Evolutionary conservation across 2,797 vertebrate species (phyloP), one percentile per base, ranked within the genome.

Genomic region (Pipistrellus pygmaeus): DNA sequence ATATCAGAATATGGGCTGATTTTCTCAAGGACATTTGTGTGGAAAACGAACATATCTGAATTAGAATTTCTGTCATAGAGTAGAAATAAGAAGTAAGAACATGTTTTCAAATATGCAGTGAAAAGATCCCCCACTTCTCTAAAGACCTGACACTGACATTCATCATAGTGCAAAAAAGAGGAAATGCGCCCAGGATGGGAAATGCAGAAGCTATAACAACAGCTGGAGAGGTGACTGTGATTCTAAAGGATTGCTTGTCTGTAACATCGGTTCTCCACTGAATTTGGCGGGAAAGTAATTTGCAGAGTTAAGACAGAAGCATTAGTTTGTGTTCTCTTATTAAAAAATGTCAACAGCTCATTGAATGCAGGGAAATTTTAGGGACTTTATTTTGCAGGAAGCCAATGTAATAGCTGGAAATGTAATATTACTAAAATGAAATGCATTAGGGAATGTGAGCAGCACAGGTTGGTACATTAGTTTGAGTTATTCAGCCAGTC

Each of bases 201-300:
- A 88, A 84, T 77, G 71, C 44, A 44, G 15, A 62, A 77, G 48
- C 95, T 77, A 2, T 62, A 75, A 84, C 32, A 75, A 46, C 88
- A 88, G 92, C 95, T 92, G 91, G 93, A 88, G 94, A 92, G 88
- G 66, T 69, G 88, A 80, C 85, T 66, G 75, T 86, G 88, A 95
- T 94, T 92, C 93, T 95, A 72, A 92, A 2, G 14, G 81, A 93
- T 93, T 90, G 93, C 88, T 75, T 41, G 44, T 85, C 27, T 83
- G 66, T 88, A 35, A 93, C 89, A 90, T 87, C 5, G 8, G 44
- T 17, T 30, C 7, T 7, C 44, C 15, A 2, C 68, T 73, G 89
- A 78, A 78, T 95, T 96, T 96, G 95, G 95, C 9, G 80, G 96
- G 94, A 97, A 97, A 95, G 93, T 82, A 93, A 93, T 90, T 71